Evolutionary conservation across 1,140 invertebrate species (phyloP), one percentile per base, ranked within the genome.

Genomic region (Sitodiplosis mosellana): DNA sequence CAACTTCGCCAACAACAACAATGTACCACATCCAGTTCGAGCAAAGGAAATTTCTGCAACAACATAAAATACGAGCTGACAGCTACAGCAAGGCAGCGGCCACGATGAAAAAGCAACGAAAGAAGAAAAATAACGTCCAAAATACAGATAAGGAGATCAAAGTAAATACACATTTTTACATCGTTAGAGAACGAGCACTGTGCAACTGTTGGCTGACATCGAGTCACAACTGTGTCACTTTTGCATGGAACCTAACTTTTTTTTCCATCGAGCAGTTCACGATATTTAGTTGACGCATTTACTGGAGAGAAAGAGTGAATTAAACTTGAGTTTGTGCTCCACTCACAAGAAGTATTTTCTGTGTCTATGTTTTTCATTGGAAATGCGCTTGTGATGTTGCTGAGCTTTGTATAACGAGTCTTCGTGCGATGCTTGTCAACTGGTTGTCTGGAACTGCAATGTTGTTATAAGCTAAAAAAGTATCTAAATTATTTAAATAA

Each of bases 111-210:
- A 91, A 89, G 58, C 83, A 87, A 56, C 66, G 80, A 50, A 85
- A 89, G 65, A 91, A 89, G 68, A 83, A 84, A 56, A 78, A 80
- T 51, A 80, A 76, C 19, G 76, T 80, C 18, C 73, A 76, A 47
- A 85, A 86, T 66, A 81, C 80, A 47, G 82, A 89, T 66, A 90
- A 90, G 64, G 86, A 90, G 72, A 74, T 90, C 51, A 88, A 87
- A 70, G 82, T 85, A 59, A 56, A 56, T 53, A 36, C 10, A 27
- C 27, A 27, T 3, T 27, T 27, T 27, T 27, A 27, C 27, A 27
- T 27, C 27, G 27, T 27, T 27, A 27, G 27, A 27, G 4, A 27
- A 27, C 27, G 10, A 27, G 27, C 10, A 27, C 27, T 27, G 3
- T 27, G 27, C n/a, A n/a, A n/a, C n/a, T n/a, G 27, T 27, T 27